phyloP scores from a whole-genome alignment of 2,113 vertebrate genomes.

The Odobenus rosmarus region DNA sequence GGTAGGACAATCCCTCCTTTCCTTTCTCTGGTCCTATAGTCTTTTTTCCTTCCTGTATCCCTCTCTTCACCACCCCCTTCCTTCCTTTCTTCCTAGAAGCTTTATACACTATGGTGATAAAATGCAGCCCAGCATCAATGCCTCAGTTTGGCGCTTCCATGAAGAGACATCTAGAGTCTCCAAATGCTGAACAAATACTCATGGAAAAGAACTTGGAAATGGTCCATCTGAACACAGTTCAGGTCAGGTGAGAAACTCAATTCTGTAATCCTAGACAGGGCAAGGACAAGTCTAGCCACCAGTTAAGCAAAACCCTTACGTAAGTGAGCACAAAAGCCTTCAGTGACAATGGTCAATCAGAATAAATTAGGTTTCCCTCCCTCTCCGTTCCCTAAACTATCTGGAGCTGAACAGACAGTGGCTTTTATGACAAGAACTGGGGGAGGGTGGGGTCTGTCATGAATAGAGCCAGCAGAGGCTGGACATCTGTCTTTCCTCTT shows the following conservation, averaged over 20 bases:
- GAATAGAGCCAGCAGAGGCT: not conserved
- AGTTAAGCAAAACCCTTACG: constrained; percentile 54
- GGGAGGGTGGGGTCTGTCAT: not conserved
- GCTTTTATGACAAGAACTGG: constrained; percentile 41
- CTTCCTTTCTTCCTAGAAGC: not conserved
- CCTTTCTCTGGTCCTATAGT: not conserved
- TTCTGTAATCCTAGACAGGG: constrained; percentile 56
- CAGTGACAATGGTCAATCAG: constrained; percentile 74
- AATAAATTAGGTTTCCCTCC: constrained; percentile 71
- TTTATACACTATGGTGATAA: constrained; percentile 21
- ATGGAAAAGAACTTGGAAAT: constrained; percentile 72
- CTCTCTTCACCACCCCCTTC: not conserved
- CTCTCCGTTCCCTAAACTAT: constrained; percentile 11
- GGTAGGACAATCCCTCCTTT: not conserved
- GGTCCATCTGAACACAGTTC: constrained; percentile 60
- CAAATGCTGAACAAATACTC: constrained; percentile 50
- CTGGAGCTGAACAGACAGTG: constrained; percentile 33
- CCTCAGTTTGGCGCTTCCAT: constrained; percentile 26
- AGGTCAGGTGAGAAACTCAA: constrained; percentile 72
- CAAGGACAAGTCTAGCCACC: constrained; percentile 46
- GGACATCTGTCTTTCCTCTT: not conserved
- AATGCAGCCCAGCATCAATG: not conserved
- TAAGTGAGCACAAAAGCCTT: constrained; percentile 74
- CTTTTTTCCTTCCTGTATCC: not conserved
- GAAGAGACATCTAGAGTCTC: constrained; percentile 42